phyloP scores from a whole-genome alignment of 2,113 vertebrate genomes.

The Orthonyx spaldingii region DNA sequence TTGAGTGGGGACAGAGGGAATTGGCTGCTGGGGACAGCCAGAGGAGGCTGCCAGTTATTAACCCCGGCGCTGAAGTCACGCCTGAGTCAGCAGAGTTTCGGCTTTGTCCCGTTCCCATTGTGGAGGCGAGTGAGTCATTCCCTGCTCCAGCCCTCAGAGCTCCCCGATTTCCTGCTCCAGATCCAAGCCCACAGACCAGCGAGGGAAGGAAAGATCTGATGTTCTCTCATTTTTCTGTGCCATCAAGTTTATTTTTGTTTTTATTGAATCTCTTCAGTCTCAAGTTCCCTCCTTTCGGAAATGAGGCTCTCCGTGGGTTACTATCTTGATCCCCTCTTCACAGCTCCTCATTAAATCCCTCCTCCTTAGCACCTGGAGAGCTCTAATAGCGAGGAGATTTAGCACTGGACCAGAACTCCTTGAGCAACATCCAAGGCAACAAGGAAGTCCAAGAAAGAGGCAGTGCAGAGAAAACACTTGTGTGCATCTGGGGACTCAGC shows the following conservation, averaged over 20 bases:
- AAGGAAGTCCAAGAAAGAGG: not conserved
- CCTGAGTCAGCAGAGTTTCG: constrained; percentile 67
- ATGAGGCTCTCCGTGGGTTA: not conserved
- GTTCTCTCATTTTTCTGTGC: not conserved
- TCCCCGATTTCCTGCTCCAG: not conserved
- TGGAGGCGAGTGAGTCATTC: constrained; percentile 39
- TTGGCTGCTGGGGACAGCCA: not conserved
- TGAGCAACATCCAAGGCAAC: not conserved
- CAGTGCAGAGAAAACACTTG: not conserved
- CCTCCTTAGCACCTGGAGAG: constrained; percentile 25
- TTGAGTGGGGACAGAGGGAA: not conserved
- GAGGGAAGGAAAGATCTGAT: not conserved
- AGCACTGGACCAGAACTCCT: not conserved
- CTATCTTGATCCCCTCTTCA: constrained; percentile 30
- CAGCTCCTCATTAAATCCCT: constrained; percentile 16
- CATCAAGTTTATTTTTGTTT: constrained; percentile 14
- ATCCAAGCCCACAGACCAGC: not conserved
- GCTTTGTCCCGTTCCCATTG: constrained; percentile 47
- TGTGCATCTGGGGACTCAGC: not conserved
- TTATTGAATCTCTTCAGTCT: not conserved
- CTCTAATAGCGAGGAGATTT: not conserved
- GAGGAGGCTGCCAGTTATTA: not conserved
- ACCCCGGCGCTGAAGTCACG: not conserved
- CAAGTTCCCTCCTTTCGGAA: not conserved
- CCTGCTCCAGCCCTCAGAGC: not conserved